These are phyloP conservation scores for Vulpes lagopus DNA, from an alignment of 2,113 vertebrate species.

Conservation along the genomic window DNA sequence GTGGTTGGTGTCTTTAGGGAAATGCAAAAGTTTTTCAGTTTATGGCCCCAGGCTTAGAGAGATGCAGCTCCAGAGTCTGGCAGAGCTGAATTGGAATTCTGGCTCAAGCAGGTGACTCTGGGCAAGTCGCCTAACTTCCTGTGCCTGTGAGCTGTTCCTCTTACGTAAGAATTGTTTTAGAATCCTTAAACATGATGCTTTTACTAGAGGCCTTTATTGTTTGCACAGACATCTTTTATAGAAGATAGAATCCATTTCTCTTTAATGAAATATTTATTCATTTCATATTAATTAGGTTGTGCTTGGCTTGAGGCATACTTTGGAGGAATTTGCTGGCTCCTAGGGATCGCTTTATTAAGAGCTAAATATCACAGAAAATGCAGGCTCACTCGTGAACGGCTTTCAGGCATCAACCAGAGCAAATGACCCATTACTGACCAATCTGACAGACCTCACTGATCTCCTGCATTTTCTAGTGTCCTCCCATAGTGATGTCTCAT, in stretches of 20 bases:
- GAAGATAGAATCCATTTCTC: not conserved
- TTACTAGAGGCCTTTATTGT: too few relatives aligned
- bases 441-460: fast-evolving
- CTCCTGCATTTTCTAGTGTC: fast-evolving
- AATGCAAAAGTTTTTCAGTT: not conserved
- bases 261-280: not conserved
- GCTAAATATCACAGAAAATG: not conserved
- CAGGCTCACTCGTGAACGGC: fast-evolving
- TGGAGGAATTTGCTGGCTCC: not conserved
- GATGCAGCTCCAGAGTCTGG: not conserved
- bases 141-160: not conserved
- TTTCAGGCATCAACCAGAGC: not conserved
- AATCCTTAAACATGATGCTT: not conserved
- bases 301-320: not conserved
- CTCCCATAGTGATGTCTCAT: fast-evolving
- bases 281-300: not conserved
- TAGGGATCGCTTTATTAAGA: not conserved
- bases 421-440: fast-evolving
- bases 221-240: not conserved
- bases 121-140: not conserved
- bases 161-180: not conserved
- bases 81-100: too few relatives aligned
- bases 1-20: not conserved
- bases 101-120: not conserved
- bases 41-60: not conserved